These are phyloP conservation scores for Heliconius cydno DNA, from an alignment of 2,888 invertebrate genomes.

Conservation along the genomic window DNA sequence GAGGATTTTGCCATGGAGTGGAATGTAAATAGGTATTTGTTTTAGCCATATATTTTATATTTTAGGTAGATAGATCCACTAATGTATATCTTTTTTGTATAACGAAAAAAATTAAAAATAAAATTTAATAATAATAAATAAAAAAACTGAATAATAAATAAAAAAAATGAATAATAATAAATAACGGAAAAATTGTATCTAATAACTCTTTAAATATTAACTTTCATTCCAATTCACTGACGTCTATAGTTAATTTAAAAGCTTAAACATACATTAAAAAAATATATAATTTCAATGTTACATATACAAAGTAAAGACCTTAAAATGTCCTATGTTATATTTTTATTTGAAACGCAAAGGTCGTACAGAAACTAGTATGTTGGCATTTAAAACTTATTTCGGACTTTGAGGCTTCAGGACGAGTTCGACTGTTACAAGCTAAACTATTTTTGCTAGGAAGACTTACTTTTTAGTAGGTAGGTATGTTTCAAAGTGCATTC, in stretches of 20 bases:
- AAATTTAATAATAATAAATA: no score
- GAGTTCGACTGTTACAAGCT: slow-evolving; percentile 15
- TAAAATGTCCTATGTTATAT: slow-evolving; percentile 20
- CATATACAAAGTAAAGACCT: slow-evolving; percentile 21
- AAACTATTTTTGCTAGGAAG: neutral
- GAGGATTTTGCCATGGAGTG: no score
- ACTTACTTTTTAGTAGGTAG: neutral
- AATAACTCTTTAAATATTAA: neutral
- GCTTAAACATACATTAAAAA: neutral
- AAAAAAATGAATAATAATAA: no score
- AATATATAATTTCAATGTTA: neutral
- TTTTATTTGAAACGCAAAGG: slow-evolving; percentile 35
- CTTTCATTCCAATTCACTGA: neutral
- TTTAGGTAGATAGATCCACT: no score
- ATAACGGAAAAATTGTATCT: neutral
- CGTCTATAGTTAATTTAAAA: neutral
- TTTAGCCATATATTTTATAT: no score
- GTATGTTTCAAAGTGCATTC: neutral
- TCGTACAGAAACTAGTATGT: slow-evolving; percentile 31
- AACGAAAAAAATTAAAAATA: no score
- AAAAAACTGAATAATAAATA: no score
- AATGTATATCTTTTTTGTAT: no score
- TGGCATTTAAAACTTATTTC: slow-evolving; percentile 38
- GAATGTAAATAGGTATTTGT: no score
- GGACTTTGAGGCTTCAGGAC: slow-evolving; percentile 25